A percentile compares a stretch with the other conserved stretches of the same genome.
Conservation (phyloP, 2,113 vertebrate genomes). For the Delphinapterus leucas region DNA sequence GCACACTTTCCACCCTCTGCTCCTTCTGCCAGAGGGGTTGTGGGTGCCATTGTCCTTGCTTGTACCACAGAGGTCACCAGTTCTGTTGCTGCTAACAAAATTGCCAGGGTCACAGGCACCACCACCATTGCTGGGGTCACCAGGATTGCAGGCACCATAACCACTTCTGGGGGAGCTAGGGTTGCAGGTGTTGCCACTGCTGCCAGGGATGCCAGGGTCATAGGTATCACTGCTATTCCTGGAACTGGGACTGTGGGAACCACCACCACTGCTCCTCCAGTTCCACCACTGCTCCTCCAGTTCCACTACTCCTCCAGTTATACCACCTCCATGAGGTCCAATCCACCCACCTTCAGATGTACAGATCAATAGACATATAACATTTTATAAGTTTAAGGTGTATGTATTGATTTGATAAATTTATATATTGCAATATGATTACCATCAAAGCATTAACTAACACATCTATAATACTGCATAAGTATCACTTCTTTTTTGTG, state of each 20-base stretch:
- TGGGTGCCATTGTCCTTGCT: not conserved
- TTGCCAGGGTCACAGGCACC: not conserved
- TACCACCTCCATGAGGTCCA: not conserved
- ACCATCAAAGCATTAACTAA: not conserved
- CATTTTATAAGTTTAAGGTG: not conserved
- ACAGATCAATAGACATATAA: not conserved
- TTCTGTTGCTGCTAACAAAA: not conserved
- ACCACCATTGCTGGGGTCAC: not conserved
- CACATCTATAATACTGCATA: not conserved
- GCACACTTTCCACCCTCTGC: not conserved
- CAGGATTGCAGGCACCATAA: not conserved
- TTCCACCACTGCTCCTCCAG: too few relatives aligned
- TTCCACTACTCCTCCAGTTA: not conserved
- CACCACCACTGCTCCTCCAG: not conserved
- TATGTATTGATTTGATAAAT: not conserved
- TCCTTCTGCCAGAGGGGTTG: not conserved
- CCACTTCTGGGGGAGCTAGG: not conserved
- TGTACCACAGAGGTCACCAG: not conserved
- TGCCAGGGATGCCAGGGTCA: not conserved
- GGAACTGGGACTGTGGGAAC: not conserved
- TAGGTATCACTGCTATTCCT: not conserved
- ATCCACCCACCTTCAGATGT: not conserved
- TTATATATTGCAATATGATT: not conserved
- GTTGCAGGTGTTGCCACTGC: not conserved
- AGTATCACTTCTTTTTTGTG: not conserved